Percentiles rank a stretch among this genome's conserved stretches.
These are phyloP conservation scores for Philaethria dido DNA, from an alignment of 2,888 invertebrate genomes.

Conservation along the genomic window DNA sequence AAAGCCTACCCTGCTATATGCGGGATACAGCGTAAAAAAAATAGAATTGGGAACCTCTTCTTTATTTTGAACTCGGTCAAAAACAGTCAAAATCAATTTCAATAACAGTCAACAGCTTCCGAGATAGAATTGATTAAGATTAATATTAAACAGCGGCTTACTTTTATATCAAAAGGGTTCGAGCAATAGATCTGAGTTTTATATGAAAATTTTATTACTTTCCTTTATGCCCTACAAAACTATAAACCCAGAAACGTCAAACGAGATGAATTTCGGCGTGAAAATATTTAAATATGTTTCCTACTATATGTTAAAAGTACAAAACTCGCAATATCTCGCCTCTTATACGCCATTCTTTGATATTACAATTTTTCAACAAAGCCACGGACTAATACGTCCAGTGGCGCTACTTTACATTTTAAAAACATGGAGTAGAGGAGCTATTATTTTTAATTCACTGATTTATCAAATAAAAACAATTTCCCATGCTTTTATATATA, in stretches of 20 bases:
- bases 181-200: not conserved
- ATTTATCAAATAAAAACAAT: no score
- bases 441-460: not conserved
- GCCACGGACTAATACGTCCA: not conserved
- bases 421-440: not conserved
- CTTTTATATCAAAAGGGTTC: not conserved
- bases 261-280: constrained; percentile 8
- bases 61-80: no score
- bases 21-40: no score
- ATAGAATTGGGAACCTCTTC: not conserved
- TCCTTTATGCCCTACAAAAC: constrained; percentile 10
- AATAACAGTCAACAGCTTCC: not conserved
- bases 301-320: not conserved
- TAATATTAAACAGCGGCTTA: constrained; percentile 2
- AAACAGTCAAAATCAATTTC: not conserved
- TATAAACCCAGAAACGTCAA: constrained; percentile 6
- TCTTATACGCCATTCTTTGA: not conserved
- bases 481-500: no score
- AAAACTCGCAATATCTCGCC: constrained; percentile 5
- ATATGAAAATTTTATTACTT: constrained; percentile 10
- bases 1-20: no score
- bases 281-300: constrained; percentile 9
- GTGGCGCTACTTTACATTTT: constrained; percentile 5
- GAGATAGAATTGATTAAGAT: constrained; percentile 1
- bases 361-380: not conserved